Evolutionary conservation across 2,888 invertebrate genomes (phyloP).

Genomic region (Microchrysa polita): DNA sequence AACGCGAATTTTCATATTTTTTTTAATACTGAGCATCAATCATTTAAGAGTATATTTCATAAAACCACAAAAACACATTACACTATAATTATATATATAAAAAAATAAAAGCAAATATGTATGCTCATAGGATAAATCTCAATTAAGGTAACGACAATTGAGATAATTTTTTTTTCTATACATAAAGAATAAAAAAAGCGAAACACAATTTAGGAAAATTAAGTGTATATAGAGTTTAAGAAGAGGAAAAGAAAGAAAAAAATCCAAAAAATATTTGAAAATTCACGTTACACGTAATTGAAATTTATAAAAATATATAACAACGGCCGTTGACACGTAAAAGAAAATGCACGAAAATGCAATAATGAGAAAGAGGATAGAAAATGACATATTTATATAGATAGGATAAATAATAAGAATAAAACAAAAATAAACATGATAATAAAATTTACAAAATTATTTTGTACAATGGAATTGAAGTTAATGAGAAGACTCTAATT

Average conservation of each 20-base stretch:
- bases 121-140: background rate
- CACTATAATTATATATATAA: conserved; percentile 4
- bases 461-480: conserved; percentile 12
- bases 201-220: background rate
- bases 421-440: conserved; percentile 8
- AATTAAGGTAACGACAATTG: background rate
- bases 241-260: conserved; percentile 4
- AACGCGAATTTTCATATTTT: conserved; percentile 12
- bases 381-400: background rate
- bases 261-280: conserved; percentile 1
- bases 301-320: too few relatives aligned
- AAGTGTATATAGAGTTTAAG: conserved; percentile 1
- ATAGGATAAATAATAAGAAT: background rate
- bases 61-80: too few relatives aligned
- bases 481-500: too few relatives aligned
- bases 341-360: conserved; percentile 14
- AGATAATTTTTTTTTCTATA: background rate
- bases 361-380: background rate
- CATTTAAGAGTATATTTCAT: background rate
- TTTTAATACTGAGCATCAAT: conserved; percentile 40
- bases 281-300: conserved; percentile 20
- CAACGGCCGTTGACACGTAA: background rate
- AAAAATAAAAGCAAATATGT: conserved; percentile 1
- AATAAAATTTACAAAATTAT: conserved; percentile 37
- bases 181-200: background rate